Conservation (phyloP, 2,888 invertebrate species). For the Anarsia innoxiella region DNA sequence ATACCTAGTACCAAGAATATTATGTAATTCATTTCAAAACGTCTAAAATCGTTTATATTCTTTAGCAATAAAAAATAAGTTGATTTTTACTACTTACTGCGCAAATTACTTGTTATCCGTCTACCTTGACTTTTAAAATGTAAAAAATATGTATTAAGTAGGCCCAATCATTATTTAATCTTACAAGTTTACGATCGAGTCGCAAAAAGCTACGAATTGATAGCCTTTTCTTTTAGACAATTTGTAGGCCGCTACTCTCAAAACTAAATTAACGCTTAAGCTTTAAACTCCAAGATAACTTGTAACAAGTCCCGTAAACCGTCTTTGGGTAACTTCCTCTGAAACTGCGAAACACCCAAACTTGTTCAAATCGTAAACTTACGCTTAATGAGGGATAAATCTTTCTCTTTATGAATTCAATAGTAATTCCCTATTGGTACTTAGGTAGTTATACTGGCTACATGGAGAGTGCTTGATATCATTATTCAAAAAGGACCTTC, state of each 20-base stretch:
- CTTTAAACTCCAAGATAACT: not conserved
- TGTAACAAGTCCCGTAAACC: slow-evolving; percentile 1
- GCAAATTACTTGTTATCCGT: not conserved
- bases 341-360: slow-evolving; percentile 12
- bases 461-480: too few species aligned
- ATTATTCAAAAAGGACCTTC: too few species aligned
- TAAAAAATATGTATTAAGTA: not conserved
- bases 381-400: slow-evolving; percentile 13
- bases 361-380: slow-evolving; percentile 14
- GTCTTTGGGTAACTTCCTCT: slow-evolving; percentile 6
- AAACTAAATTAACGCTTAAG: too few species aligned
- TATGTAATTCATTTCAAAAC: not conserved
- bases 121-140: not conserved
- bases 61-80: not conserved
- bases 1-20: too few species aligned
- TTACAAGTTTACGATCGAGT: not conserved
- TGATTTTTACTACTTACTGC: not conserved
- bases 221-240: not conserved
- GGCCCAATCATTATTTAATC: not conserved
- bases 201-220: not conserved
- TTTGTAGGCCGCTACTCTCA: not conserved
- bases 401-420: slow-evolving; percentile 1
- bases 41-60: not conserved
- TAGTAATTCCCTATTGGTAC: too few species aligned
- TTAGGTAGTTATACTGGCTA: too few species aligned